These are phyloP conservation scores for Drosophila paramelanica DNA, from an alignment of 2,888 invertebrate genomes.

Conservation along the genomic window DNA sequence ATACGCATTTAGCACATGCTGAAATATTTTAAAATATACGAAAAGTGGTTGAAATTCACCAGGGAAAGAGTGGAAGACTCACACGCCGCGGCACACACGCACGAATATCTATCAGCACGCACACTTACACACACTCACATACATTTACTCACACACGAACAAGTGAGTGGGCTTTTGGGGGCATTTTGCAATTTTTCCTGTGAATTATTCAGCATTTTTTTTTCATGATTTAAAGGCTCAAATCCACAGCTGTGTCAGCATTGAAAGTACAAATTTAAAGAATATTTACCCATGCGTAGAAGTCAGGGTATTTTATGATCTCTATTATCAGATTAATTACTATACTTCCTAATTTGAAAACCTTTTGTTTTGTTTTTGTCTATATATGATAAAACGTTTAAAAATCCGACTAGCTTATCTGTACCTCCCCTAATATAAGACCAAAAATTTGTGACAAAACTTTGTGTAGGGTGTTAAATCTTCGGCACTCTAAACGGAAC, in stretches of 20 bases:
- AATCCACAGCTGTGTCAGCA: constrained; percentile 10
- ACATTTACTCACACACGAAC: not conserved
- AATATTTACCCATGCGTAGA: not conserved
- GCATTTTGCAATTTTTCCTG: not conserved
- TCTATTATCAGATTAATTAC: too few relatives aligned
- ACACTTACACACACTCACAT: not conserved
- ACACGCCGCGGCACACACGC: not conserved
- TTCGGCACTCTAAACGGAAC: not conserved
- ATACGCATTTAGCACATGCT: not conserved
- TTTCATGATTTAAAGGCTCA: not conserved
- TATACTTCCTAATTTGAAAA: too few relatives aligned
- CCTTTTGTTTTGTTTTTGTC: too few relatives aligned
- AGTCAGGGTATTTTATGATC: too few relatives aligned
- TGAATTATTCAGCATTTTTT: constrained; percentile 5
- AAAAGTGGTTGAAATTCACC: not conserved
- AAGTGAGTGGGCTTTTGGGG: not conserved
- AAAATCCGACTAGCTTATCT: not conserved
- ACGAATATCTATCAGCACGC: not conserved
- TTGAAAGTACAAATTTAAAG: not conserved
- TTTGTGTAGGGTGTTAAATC: not conserved
- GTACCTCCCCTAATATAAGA: not conserved
- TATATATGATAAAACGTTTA: too few relatives aligned
- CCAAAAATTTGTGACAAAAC: too few relatives aligned
- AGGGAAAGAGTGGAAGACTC: not conserved
- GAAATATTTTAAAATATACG: not conserved